Conservation (phyloP, 2,113 vertebrate genomes). For the Mormyrus iriodes region DNA sequence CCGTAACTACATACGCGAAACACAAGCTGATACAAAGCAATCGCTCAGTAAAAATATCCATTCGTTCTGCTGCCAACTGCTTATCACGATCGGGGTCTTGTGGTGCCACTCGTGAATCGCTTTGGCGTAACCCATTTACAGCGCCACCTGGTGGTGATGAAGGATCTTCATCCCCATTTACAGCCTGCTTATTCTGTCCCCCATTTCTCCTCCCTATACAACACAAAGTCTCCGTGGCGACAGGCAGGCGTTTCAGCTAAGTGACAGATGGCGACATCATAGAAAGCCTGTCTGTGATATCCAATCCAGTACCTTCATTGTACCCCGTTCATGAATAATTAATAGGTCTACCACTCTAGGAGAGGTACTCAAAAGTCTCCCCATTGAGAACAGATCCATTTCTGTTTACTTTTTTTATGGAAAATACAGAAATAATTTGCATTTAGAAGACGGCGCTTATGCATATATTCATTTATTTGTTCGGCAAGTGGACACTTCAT, state of each 20-base stretch:
- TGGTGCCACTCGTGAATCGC: too few relatives aligned
- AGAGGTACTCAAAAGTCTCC: not conserved
- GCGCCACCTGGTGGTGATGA: not conserved
- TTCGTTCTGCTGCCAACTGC: not conserved
- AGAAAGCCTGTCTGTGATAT: not conserved
- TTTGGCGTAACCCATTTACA: not conserved
- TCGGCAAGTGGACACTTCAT: not conserved
- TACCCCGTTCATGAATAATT: not conserved
- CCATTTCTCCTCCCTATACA: not conserved
- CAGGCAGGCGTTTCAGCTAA: not conserved
- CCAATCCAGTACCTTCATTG: not conserved
- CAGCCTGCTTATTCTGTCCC: not conserved
- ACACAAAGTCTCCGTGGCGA: not conserved
- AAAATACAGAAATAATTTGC: constrained; percentile 1
- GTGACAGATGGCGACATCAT: not conserved
- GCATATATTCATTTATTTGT: not conserved
- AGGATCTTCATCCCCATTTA: not conserved
- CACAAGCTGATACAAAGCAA: not conserved
- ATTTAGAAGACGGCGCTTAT: not conserved
- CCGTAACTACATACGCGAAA: not conserved
- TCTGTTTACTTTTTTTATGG: not conserved
- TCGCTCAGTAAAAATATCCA: not conserved
- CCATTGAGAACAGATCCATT: not conserved
- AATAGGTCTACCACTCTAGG: not conserved
- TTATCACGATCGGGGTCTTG: not conserved